These are phyloP conservation scores for Rhea pennata DNA, from an alignment of 2,113 vertebrate genomes.

Conservation along the genomic window DNA sequence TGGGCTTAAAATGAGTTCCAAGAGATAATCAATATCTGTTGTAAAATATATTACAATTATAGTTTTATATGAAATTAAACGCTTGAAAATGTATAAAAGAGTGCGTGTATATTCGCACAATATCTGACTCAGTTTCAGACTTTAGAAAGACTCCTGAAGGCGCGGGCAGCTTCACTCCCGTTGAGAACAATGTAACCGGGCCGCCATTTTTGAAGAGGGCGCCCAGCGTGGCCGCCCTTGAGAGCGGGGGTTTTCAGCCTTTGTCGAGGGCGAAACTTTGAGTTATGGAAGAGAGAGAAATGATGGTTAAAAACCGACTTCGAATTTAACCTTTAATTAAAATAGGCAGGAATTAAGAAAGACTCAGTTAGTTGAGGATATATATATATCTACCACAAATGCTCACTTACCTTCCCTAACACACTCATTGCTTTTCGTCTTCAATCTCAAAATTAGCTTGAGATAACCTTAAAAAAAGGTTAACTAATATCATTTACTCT, in stretches of 20 bases:
- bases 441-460: not conserved
- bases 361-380: not conserved
- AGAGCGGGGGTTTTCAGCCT: not conserved
- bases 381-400: not conserved
- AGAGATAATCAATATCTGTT: not conserved
- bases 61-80: not conserved
- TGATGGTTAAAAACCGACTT: too few relatives aligned
- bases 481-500: not conserved
- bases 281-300: not conserved
- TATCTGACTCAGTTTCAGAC: not conserved
- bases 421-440: not conserved
- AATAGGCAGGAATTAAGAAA: not conserved
- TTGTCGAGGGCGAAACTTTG: fast-evolving
- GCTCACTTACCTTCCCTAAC: not conserved
- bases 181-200: not conserved
- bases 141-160: not conserved
- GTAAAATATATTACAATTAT: not conserved
- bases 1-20: not conserved
- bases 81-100: not conserved
- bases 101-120: not conserved
- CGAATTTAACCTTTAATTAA: fast-evolving
- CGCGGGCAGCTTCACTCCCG: not conserved
- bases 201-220: not conserved
- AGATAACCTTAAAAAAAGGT: not conserved
- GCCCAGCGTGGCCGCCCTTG: fast-evolving